Conservation (phyloP, 2,113 vertebrate species). For the Clarias magur region DNA sequence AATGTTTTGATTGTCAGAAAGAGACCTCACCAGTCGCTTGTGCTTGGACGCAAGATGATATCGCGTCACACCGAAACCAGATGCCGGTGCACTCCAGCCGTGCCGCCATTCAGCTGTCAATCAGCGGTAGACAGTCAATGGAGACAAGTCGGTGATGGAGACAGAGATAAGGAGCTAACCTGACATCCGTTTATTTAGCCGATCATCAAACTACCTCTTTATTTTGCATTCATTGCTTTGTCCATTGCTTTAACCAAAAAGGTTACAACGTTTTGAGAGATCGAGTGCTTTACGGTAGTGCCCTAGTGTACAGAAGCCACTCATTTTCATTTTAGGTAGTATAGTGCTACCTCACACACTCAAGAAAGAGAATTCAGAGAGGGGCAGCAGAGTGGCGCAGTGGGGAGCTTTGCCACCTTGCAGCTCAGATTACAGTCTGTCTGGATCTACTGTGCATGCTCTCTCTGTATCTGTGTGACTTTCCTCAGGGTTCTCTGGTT, state of each 20-base stretch:
- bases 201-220: background rate
- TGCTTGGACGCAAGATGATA: conserved; percentile 54
- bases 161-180: background rate
- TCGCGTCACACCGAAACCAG: conserved; percentile 75
- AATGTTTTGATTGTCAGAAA: conserved; percentile 18
- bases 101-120: conserved; percentile 64
- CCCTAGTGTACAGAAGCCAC: background rate
- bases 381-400: background rate
- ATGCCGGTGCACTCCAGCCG: conserved; percentile 62
- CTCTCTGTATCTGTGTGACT: background rate
- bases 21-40: background rate
- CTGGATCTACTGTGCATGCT: background rate
- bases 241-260: background rate
- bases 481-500: background rate
- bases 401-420: background rate
- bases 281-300: background rate
- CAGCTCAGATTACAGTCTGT: background rate
- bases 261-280: too few species aligned
- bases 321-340: background rate
- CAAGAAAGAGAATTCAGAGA: background rate
- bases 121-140: conserved; percentile 46
- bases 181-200: background rate
- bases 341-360: background rate
- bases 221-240: background rate
- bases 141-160: background rate